These are phyloP conservation scores for Pocillopora meandrina DNA, from an alignment of 92 coral and sea anemone genomes.

Conservation along the genomic window DNA sequence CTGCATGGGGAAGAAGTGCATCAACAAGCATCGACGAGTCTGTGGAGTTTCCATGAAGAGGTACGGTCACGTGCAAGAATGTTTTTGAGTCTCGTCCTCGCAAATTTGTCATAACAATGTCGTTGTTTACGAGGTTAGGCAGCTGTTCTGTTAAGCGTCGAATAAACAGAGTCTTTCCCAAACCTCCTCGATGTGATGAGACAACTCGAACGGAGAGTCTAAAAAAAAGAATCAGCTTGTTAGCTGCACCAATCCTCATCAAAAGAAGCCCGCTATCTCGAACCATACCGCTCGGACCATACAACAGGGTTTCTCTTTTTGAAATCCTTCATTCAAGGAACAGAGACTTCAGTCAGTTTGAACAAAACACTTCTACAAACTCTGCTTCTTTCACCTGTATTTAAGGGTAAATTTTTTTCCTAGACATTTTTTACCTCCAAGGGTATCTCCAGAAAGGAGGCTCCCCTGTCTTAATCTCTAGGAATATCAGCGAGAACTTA, in stretches of 20 bases:
- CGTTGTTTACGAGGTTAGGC: slow-evolving; percentile 61
- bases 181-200: slow-evolving; percentile 78
- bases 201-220: slow-evolving; percentile 77
- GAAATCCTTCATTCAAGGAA: too few species aligned
- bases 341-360: too few species aligned
- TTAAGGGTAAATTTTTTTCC: background rate
- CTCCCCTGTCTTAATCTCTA: background rate
- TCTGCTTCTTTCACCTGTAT: too few species aligned
- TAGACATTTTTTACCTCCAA: too few species aligned
- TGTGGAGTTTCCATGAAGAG: too few species aligned
- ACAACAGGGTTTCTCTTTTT: background rate
- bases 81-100: background rate
- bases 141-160: slow-evolving; percentile 62
- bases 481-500: background rate
- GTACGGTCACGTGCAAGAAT: too few species aligned
- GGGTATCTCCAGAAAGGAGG: background rate
- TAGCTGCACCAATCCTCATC: too few species aligned
- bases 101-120: slow-evolving; percentile 2
- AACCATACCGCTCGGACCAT: background rate
- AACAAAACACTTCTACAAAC: background rate
- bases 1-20: too few species aligned
- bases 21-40: too few species aligned
- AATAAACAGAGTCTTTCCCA: slow-evolving; percentile 72
- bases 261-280: too few species aligned
- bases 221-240: too few species aligned